Evolutionary conservation across 2,888 invertebrate genomes (phyloP).

Genomic region (Linnaemya vulpina): DNA sequence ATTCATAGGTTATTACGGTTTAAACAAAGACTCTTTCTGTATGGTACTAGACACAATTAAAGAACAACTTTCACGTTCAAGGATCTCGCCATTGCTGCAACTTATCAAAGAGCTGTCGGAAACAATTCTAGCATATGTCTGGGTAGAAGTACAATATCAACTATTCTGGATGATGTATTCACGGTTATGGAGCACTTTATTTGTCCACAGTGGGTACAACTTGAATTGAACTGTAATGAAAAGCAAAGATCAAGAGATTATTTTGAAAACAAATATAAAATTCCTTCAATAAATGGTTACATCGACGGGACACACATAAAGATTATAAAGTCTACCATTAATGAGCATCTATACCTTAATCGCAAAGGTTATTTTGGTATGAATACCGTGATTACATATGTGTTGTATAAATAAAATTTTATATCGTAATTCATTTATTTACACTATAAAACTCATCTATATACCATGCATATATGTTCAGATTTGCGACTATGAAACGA

Average conservation of each 20-base stretch:
- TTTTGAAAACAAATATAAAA: background rate
- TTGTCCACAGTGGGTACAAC: too few relatives aligned
- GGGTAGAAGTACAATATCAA: too few relatives aligned
- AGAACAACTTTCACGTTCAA: too few relatives aligned
- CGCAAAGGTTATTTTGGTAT: background rate
- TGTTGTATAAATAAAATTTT: background rate
- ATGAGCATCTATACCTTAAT: background rate
- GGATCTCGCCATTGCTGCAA: too few relatives aligned
- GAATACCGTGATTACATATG: background rate
- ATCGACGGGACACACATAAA: background rate
- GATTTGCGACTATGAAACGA: background rate
- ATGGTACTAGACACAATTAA: too few relatives aligned
- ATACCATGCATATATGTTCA: background rate
- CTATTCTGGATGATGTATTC: too few relatives aligned
- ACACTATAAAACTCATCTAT: background rate
- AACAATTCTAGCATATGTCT: too few relatives aligned
- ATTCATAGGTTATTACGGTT: too few relatives aligned
- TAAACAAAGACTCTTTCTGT: too few relatives aligned
- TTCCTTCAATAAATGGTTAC: background rate
- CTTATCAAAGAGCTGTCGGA: too few relatives aligned
- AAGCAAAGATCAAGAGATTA: background rate
- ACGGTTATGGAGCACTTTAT: too few relatives aligned
- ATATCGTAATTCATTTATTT: background rate
- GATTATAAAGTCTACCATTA: background rate
- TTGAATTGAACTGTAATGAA: background rate